Conservation (phyloP, 2,888 invertebrate species). For the Sceliomorpha sp. region DNA sequence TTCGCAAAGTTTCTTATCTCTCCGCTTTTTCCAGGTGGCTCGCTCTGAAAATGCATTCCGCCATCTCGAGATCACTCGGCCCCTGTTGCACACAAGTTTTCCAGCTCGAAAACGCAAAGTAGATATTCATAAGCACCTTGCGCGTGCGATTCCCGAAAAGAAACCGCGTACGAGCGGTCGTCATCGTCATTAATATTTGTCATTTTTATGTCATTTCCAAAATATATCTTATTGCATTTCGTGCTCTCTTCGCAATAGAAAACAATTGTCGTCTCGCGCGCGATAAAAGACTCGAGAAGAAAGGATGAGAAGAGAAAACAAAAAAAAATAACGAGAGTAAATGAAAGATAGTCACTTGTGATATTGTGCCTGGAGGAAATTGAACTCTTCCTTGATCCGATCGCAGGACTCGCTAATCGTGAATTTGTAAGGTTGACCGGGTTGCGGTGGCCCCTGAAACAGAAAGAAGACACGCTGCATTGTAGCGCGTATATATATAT, state of each 20-base stretch:
- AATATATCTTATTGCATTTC: no score
- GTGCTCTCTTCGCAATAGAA: no score
- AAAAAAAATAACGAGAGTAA: neutral
- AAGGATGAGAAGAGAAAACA: no score
- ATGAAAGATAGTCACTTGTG: slow-evolving; percentile 85
- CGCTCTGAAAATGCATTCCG: slow-evolving; percentile 32
- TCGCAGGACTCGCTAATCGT: slow-evolving; percentile 96
- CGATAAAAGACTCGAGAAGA: no score
- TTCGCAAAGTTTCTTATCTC: slow-evolving; percentile 39
- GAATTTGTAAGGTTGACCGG: slow-evolving; percentile 96
- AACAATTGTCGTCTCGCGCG: no score
- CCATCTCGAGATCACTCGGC: slow-evolving; percentile 9
- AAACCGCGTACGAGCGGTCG: neutral
- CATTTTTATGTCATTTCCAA: neutral
- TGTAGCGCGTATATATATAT: no score
- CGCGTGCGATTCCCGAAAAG: no score
- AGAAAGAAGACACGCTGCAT: slow-evolving; percentile 46
- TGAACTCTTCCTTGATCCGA: slow-evolving; percentile 97
- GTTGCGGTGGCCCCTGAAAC: slow-evolving; percentile 90
- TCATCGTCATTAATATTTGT: neutral
- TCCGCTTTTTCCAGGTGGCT: slow-evolving; percentile 34
- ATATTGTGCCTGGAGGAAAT: slow-evolving; percentile 96
- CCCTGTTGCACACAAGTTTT: slow-evolving; percentile 27
- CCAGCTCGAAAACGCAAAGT: slow-evolving; percentile 1
- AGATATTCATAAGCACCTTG: slow-evolving; percentile 29